Base-by-base conservation (phyloP, 2,888 invertebrate species). In the Yponomeuta malinellus region DNA sequence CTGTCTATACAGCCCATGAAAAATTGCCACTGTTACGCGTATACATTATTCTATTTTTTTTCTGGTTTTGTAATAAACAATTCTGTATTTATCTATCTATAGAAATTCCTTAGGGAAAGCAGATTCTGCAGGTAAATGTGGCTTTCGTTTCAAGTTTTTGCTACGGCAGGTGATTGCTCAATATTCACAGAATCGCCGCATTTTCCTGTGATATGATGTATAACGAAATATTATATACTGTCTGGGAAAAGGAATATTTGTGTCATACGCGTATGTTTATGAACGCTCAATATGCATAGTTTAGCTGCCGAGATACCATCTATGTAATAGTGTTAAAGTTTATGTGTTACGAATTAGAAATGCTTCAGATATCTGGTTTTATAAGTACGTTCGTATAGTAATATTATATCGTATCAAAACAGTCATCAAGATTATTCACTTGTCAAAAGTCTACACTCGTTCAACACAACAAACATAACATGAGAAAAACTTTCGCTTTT, bases 201-300 rank as follows among this genome's bases (percentile, higher is more conserved):
- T 10, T 69, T 37, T n/a, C 33, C 37, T n/a, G 69, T 63, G 69
- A 69, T 63, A 63, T 69, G 52, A 59, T 59, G 52, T 63, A 37
- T 31, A 69, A 33, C 69, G 69, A 31, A 69, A 69, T 69, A 1
- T 15, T 65, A 65, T 29, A 68, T 48, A 70, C 15, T 31, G 65
- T 31, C 64, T 70, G 70, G 65, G 70, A 70, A 70, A 70, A 65
- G 23, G 48, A 43, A 29, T 70, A 65, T 70, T 65, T 48, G 31
- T 37, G 48, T 33, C 48, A 15, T 59, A 15, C 31, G 37, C 29
- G 43, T 64, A 29, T 48, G 48, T 65, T 65, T 70, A 70, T 65
- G 70, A 70, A 65, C 29, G 48, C 64, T 70, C 43, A 43, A 65
- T 65, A 65, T 70, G 69, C 69, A 69, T 59, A 33, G 23, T 59